Percentiles rank a stretch among this genome's conserved stretches.
Conservation (phyloP, 2,113 vertebrate species). For the Trogon melanurus region DNA sequence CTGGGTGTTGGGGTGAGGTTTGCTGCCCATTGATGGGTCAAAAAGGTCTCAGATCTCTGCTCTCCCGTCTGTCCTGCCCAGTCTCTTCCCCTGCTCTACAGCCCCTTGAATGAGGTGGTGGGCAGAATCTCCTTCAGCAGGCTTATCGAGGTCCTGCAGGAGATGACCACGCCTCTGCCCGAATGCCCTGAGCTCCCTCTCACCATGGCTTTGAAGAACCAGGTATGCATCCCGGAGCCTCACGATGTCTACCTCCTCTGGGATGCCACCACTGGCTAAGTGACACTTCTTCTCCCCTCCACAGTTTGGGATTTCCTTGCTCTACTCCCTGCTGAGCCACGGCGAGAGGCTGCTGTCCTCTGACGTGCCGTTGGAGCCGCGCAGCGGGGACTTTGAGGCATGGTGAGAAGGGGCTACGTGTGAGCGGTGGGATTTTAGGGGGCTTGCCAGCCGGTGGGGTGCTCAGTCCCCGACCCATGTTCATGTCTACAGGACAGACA, state of each 20-base stretch:
- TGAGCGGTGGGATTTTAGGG: not conserved
- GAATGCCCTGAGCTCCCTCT: slow-evolving; percentile 73
- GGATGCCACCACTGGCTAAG: accelerated
- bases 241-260: accelerated
- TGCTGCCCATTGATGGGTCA: accelerated
- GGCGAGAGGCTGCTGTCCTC: slow-evolving; percentile 90
- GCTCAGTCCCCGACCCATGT: not conserved
- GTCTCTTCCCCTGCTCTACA: slow-evolving; percentile 88
- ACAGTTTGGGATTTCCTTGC: slow-evolving; percentile 93
- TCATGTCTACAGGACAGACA: slow-evolving; percentile 83
- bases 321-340: slow-evolving; percentile 91
- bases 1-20: not conserved
- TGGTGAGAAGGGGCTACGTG: slow-evolving; percentile 77
- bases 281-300: not conserved
- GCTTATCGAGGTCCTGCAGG: slow-evolving; percentile 84
- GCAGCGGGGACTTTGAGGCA: slow-evolving; percentile 81
- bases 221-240: slow-evolving; percentile 71
- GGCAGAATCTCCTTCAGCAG: slow-evolving; percentile 83
- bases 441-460: accelerated
- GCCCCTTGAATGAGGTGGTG: slow-evolving; percentile 81
- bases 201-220: slow-evolving; percentile 87
- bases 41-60: not conserved
- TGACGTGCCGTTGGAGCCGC: slow-evolving; percentile 76
- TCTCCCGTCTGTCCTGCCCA: slow-evolving; percentile 47
- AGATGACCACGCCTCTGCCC: slow-evolving; percentile 72